A percentile compares a stretch with the other conserved stretches of the same genome.
phyloP scores from a whole-genome alignment of 2,797 vertebrate genomes.

The Mus minutoides region DNA sequence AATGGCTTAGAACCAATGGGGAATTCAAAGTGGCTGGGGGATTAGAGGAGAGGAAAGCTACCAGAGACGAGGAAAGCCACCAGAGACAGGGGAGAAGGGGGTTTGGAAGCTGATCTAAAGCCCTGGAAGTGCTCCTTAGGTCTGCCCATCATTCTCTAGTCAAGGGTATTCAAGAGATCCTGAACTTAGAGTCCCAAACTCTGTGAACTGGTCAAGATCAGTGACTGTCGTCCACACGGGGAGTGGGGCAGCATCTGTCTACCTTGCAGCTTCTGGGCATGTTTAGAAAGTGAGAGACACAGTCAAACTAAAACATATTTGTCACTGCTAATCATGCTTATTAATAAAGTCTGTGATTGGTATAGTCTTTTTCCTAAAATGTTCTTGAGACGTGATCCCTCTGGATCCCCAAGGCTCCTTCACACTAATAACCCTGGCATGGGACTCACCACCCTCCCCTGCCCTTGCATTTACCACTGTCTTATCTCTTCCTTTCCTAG shows the following conservation, averaged over 20 bases:
- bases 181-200: background rate
- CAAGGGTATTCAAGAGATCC: background rate
- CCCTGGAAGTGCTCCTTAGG: background rate
- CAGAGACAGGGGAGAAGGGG: background rate
- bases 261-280: conserved; percentile 17
- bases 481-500: conserved; percentile 64
- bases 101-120: background rate
- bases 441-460: conserved; percentile 1
- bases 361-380: conserved; percentile 39
- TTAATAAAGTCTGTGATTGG: conserved; percentile 55
- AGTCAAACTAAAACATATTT: conserved; percentile 9
- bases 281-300: conserved; percentile 43
- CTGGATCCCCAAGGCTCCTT: background rate
- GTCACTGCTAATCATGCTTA: conserved; percentile 42
- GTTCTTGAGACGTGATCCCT: conserved; percentile 59
- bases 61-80: background rate
- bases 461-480: conserved; percentile 48
- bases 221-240: background rate
- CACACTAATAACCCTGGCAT: conserved; percentile 30
- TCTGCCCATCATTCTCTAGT: background rate
- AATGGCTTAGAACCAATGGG: background rate
- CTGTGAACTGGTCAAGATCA: background rate
- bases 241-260: background rate
- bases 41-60: background rate
- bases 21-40: conserved; percentile 12